Evolutionary conservation across 2,113 vertebrate species (phyloP).

Genomic region (Corvus moneduloides): DNA sequence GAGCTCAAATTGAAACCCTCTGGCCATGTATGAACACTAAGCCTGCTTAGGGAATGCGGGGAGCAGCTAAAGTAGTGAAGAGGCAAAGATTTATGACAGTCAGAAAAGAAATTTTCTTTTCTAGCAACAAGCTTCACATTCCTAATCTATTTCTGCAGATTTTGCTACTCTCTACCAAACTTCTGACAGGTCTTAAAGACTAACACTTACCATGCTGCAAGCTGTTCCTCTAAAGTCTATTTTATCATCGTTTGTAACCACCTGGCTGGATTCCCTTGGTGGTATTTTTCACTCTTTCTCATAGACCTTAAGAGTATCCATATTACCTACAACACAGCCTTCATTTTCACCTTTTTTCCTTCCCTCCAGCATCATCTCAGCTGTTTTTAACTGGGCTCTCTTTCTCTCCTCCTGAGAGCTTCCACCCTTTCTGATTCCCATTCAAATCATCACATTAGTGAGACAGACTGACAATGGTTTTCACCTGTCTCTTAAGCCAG

Average conservation of each 20-base stretch:
- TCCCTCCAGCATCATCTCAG: not conserved
- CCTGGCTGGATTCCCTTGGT: constrained; percentile 1
- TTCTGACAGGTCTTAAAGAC: constrained; percentile 38
- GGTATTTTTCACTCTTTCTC: not conserved
- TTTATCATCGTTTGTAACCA: constrained; percentile 26
- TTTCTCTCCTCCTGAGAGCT: not conserved
- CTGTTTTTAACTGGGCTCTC: not conserved
- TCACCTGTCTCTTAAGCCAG: not conserved
- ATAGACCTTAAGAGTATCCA: not conserved
- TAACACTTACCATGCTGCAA: constrained; percentile 46
- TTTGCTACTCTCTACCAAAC: constrained; percentile 30
- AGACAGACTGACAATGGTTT: not conserved
- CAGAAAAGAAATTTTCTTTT: constrained; percentile 39
- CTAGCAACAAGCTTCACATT: not conserved
- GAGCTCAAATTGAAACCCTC: constrained; percentile 46
- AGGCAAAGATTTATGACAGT: constrained; percentile 45
- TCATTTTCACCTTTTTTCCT: not conserved
- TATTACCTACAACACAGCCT: not conserved
- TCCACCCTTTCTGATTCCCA: not conserved
- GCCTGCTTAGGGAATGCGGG: constrained; percentile 24
- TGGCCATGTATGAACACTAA: constrained; percentile 18
- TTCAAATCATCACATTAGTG: not conserved
- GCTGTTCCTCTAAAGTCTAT: constrained; percentile 5
- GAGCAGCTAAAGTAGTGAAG: constrained; percentile 36
- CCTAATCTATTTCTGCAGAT: constrained; percentile 38